Conservation (phyloP, 2,797 vertebrate species). For the Nannoperca obscura region DNA sequence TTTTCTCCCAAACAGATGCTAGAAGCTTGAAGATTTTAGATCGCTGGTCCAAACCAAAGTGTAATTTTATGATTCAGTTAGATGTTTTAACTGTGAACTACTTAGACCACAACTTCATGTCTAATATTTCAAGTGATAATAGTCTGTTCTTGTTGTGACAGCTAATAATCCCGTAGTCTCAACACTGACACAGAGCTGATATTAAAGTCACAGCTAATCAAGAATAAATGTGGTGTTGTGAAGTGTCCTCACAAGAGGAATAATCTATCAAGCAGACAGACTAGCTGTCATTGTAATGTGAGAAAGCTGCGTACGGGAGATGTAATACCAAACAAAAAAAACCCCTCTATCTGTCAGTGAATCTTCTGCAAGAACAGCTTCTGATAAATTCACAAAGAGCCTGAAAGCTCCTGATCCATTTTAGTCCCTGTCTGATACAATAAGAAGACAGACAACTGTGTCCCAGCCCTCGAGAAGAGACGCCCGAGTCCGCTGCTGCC, state of each 20-base stretch:
- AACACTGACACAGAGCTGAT: constrained; percentile 31
- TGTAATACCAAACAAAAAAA: constrained; percentile 19
- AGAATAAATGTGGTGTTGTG: constrained; percentile 28
- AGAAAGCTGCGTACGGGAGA: constrained; percentile 36
- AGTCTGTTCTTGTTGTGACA: constrained; percentile 21
- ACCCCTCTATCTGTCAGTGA: constrained; percentile 28
- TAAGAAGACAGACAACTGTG: constrained; percentile 54
- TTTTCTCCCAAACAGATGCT: neutral
- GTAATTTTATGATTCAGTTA: neutral
- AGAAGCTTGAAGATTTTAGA: neutral
- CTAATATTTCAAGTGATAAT: constrained; percentile 11
- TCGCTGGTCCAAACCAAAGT: neutral
- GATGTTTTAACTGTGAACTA: neutral
- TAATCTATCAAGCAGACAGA: constrained; percentile 38
- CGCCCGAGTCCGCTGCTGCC: constrained; percentile 41
- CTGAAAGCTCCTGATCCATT: constrained; percentile 51
- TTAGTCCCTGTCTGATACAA: constrained; percentile 54
- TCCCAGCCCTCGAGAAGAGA: constrained; percentile 46
- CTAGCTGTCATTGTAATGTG: constrained; percentile 25
- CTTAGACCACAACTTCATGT: neutral
- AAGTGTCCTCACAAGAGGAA: constrained; percentile 41
- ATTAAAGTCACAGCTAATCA: constrained; percentile 54
- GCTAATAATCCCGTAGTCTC: constrained; percentile 13
- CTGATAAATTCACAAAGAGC: constrained; percentile 55
- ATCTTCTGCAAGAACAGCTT: constrained; percentile 35